phyloP scores from a whole-genome alignment of 2,888 invertebrate species.

The Nomada hirtipes region DNA sequence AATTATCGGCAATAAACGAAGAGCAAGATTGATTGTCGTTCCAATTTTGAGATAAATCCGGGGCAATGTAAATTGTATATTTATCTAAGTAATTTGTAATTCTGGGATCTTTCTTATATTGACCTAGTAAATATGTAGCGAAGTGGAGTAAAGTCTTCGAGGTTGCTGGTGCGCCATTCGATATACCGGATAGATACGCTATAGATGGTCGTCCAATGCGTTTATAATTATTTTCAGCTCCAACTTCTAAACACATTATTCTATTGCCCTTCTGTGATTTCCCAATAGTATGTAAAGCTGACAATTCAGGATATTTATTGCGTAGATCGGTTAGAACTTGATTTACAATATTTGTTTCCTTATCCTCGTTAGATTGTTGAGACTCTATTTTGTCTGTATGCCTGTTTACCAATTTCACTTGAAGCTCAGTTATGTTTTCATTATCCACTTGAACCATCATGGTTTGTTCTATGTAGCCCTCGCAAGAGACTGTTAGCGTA shows the following conservation, averaged over 20 bases:
- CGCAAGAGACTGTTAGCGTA: constrained; percentile 87
- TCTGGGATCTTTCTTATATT: constrained; percentile 69
- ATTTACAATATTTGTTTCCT: constrained; percentile 62
- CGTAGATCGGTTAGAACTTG: constrained; percentile 75
- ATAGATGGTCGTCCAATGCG: constrained; percentile 73
- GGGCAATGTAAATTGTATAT: constrained; percentile 78
- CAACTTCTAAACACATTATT: constrained; percentile 78
- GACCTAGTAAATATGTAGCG: constrained; percentile 75
- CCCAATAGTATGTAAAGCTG: constrained; percentile 77
- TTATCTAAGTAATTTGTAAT: constrained; percentile 75
- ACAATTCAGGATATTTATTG: constrained; percentile 75
- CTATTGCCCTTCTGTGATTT: constrained; percentile 67
- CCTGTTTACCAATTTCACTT: constrained; percentile 74
- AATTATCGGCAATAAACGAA: constrained; percentile 49
- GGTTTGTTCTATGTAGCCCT: constrained; percentile 86
- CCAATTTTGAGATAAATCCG: constrained; percentile 75
- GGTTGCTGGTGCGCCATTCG: constrained; percentile 77
- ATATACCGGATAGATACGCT: constrained; percentile 77
- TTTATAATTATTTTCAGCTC: constrained; percentile 64
- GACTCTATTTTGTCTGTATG: constrained; percentile 34
- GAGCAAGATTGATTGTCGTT: constrained; percentile 71
- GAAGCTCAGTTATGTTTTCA: constrained; percentile 81
- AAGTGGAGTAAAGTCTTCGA: constrained; percentile 78
- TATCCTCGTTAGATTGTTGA: constrained; percentile 7
- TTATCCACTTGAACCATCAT: constrained; percentile 84